Evolutionary conservation across 1,140 invertebrate genomes (phyloP), one percentile per base, ranked within the genome.

Genomic region (Nephotettix cincticeps): DNA sequence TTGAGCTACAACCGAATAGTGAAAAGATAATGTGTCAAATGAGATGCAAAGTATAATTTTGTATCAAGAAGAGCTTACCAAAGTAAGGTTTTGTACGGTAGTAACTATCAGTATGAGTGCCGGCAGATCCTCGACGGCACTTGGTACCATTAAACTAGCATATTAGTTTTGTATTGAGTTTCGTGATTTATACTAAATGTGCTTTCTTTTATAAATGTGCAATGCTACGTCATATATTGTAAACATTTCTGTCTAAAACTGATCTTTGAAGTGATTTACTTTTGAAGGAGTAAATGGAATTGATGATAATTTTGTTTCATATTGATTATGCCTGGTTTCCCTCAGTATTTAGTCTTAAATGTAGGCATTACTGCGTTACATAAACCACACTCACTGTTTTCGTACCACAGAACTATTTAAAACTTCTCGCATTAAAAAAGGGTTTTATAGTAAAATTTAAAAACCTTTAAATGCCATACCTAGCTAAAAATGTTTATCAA

Each of bases 151-250:
- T 61, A 6, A 61, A 14, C 23, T 27, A 28, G 21, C 9, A 27
- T 21, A 27, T 61, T 21, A 61, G 56, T 61, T 61, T 61, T 61
- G 25, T 27, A 61, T 61, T 29, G 47, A 51, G 56, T 61, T 61
- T 27, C 25, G 23, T 29, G 56, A 21, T 14, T 21, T 29, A 14
- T 27, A 61, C 56, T 61, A 61, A 61, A 61, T 61, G 56, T 61
- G 56, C 56, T 61, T 61, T 27, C 56, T 61, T 61, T 61, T 61
- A 61, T 61, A 61, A 61, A 61, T 61, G 56, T 61, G 56, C 56
- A 61, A 61, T 61, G 56, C 56, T 61, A 61, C 25, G 23, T 29
- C 13, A 61, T 61, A 61, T 61, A 61, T 61, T 61, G 56, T 61
- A 61, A 61, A 61, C 56, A 61, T 61, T 61, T 61, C 56, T 61